phyloP scores from a whole-genome alignment of 2,113 vertebrate genomes.

The Neotoma lepida region DNA sequence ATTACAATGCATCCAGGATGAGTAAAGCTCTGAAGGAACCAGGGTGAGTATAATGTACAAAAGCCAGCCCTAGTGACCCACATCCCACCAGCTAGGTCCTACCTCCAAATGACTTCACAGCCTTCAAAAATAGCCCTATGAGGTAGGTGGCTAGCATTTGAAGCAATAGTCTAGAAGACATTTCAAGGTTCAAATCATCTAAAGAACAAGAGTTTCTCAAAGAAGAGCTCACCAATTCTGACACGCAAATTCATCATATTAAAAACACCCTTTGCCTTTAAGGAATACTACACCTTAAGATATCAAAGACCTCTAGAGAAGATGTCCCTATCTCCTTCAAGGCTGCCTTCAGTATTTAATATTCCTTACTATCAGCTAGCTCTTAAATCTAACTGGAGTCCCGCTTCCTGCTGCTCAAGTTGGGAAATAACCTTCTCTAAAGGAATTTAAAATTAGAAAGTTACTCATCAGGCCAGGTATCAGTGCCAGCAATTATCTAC shows the following conservation, averaged over 20 bases:
- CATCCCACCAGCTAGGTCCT: background rate
- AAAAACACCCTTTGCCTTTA: constrained; percentile 45
- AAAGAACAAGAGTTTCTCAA: constrained; percentile 5
- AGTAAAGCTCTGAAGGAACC: background rate
- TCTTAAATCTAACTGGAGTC: constrained; percentile 67
- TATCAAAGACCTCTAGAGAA: constrained; percentile 49
- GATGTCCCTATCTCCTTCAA: constrained; percentile 37
- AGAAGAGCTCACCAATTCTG: background rate
- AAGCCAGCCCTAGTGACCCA: background rate
- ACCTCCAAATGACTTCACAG: background rate
- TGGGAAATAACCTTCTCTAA: constrained; percentile 51
- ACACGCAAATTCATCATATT: constrained; percentile 30
- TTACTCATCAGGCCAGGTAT: constrained; percentile 52
- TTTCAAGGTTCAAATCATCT: background rate
- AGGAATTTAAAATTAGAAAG: constrained; percentile 49
- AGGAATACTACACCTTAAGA: constrained; percentile 34
- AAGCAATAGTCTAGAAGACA: background rate
- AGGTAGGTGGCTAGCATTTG: background rate
- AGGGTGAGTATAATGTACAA: background rate
- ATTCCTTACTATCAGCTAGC: constrained; percentile 25
- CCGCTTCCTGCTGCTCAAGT: constrained; percentile 58
- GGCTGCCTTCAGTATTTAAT: constrained; percentile 55
- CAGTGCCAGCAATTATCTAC: constrained; percentile 46
- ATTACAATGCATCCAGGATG: background rate
- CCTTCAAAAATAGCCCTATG: background rate